phyloP scores from a whole-genome alignment of 2,113 vertebrate species.

The Benitochromis conjunctus region DNA sequence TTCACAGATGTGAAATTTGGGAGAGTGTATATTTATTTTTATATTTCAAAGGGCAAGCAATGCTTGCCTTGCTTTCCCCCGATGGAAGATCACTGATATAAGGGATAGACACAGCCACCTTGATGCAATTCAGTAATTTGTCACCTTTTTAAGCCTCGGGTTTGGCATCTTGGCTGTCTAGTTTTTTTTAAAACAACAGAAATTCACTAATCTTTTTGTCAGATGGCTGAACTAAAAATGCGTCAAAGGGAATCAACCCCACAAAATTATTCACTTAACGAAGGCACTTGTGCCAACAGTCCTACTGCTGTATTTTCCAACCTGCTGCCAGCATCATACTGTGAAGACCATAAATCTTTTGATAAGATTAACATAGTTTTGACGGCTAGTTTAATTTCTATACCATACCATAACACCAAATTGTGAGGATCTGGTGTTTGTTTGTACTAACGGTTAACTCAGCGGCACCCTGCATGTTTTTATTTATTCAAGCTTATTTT shows the following conservation, averaged over 20 bases:
- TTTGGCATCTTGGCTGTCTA: background rate
- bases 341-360: background rate
- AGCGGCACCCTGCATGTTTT: background rate
- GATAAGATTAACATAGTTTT: background rate
- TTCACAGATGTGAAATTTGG: background rate
- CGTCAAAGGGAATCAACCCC: background rate
- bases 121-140: background rate
- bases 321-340: background rate
- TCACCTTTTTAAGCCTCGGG: background rate
- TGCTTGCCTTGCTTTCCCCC: background rate
- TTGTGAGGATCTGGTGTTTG: background rate
- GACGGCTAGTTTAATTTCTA: rapidly evolving
- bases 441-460: background rate
- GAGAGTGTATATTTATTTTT: too few species aligned
- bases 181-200: rapidly evolving
- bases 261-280: rapidly evolving
- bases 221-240: background rate
- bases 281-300: background rate
- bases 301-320: background rate
- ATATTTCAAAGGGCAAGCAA: too few species aligned
- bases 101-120: background rate
- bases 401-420: background rate
- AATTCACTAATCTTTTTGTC: background rate
- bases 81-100: background rate
- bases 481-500: background rate